Evolutionary conservation across 2,888 invertebrate species (phyloP).

Genomic region (Stictocephala bisonia): DNA sequence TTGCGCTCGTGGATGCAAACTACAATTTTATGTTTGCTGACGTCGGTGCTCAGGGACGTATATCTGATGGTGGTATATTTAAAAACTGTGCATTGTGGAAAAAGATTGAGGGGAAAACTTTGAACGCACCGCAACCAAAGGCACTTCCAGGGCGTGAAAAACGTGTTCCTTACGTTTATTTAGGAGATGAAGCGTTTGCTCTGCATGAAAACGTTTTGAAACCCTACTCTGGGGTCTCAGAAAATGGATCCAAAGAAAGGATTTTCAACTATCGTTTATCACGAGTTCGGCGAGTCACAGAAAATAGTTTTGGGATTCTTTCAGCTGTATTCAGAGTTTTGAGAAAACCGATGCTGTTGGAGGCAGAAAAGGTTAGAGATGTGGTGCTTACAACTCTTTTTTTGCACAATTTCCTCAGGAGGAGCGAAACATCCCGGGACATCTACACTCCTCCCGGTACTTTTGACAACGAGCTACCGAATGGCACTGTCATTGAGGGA

Average conservation of each 20-base stretch:
- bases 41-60: conserved; percentile 54
- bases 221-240: conserved; percentile 3
- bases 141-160: conserved; percentile 6
- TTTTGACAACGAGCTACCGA: conserved; percentile 21
- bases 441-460: conserved; percentile 24
- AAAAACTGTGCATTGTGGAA: conserved; percentile 19
- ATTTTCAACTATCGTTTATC: conserved; percentile 60
- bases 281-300: conserved; percentile 58
- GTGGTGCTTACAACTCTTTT: conserved; percentile 54
- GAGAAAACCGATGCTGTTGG: conserved; percentile 56
- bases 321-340: conserved; percentile 54
- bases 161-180: conserved; percentile 15
- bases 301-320: conserved; percentile 56
- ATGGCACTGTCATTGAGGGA: conserved; percentile 10
- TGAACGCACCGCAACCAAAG: conserved; percentile 22
- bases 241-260: conserved; percentile 48
- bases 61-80: conserved; percentile 55
- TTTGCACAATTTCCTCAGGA: conserved; percentile 57
- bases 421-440: conserved; percentile 48
- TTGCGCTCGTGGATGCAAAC: conserved; percentile 56
- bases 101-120: conserved; percentile 11
- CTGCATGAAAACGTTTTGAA: conserved; percentile 15
- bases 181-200: conserved; percentile 27
- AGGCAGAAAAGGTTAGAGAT: conserved; percentile 53
- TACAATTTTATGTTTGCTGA: conserved; percentile 54